Percentiles rank a stretch among this genome's conserved stretches.
phyloP scores from a whole-genome alignment of 2,797 vertebrate species.

The Dromococcyx pavoninus region DNA sequence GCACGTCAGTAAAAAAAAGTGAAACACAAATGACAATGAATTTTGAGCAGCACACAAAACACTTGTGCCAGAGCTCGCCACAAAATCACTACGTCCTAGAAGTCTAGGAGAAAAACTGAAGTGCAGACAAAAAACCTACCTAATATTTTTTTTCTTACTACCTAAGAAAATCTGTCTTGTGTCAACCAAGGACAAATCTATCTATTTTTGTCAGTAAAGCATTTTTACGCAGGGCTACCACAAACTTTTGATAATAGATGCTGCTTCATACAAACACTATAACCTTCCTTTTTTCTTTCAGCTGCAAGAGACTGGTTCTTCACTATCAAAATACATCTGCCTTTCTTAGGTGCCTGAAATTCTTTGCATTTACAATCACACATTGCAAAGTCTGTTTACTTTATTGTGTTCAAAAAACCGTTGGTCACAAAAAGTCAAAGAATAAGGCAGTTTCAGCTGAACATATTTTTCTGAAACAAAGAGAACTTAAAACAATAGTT shows the following conservation, averaged over 20 bases:
- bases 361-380: background rate
- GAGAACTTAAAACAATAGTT: background rate
- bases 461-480: background rate
- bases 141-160: no score
- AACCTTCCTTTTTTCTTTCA: background rate
- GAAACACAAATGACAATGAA: background rate
- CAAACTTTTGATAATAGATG: background rate
- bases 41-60: background rate
- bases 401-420: background rate
- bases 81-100: background rate
- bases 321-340: background rate
- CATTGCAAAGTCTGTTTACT: background rate
- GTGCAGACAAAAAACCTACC: background rate
- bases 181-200: background rate
- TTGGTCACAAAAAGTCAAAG: background rate
- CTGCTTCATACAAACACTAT: background rate
- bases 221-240: background rate
- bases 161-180: background rate
- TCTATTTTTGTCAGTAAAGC: background rate
- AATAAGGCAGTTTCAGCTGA: background rate
- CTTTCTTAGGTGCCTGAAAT: background rate
- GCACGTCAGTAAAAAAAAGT: background rate
- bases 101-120: background rate
- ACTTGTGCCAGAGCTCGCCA: background rate
- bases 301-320: background rate